phyloP scores from a whole-genome alignment of 2,113 vertebrate species.

The Tapirus terrestris region DNA sequence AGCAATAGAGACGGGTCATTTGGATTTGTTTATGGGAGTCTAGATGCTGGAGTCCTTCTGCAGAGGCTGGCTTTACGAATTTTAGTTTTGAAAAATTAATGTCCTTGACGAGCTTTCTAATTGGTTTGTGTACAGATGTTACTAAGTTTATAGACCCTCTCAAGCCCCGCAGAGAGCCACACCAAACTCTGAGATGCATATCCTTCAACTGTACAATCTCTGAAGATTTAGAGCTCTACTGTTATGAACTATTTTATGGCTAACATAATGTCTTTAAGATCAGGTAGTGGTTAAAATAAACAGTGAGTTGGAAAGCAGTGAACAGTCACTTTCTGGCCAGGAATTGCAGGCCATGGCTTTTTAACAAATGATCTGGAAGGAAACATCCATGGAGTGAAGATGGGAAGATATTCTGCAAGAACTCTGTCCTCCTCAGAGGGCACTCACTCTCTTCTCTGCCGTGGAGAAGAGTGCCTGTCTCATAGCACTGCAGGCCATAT shows the following conservation, averaged over 20 bases:
- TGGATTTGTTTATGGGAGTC: constrained; percentile 38
- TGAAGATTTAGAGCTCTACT: background rate
- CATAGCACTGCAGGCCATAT: background rate
- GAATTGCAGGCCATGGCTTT: constrained; percentile 4
- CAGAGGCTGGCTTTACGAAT: background rate
- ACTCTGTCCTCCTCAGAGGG: background rate
- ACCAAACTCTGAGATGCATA: background rate
- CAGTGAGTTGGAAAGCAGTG: constrained; percentile 58
- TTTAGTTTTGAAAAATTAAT: constrained; percentile 42
- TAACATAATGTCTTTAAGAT: constrained; percentile 67
- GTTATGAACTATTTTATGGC: constrained; percentile 72
- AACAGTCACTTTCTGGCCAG: constrained; percentile 31
- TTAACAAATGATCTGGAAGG: constrained; percentile 35
- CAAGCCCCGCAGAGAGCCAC: background rate
- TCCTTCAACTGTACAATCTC: constrained; percentile 16
- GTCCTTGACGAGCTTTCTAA: background rate
- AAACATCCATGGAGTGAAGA: background rate
- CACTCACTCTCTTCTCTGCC: background rate
- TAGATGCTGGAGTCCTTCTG: background rate
- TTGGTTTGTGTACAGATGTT: constrained; percentile 28
- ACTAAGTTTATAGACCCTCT: background rate
- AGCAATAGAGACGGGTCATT: background rate
- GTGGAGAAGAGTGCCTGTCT: background rate
- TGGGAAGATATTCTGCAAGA: background rate
- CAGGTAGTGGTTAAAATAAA: constrained; percentile 81